phyloP scores from a whole-genome alignment of 2,113 vertebrate genomes.

The Typhlomys cinereus region DNA sequence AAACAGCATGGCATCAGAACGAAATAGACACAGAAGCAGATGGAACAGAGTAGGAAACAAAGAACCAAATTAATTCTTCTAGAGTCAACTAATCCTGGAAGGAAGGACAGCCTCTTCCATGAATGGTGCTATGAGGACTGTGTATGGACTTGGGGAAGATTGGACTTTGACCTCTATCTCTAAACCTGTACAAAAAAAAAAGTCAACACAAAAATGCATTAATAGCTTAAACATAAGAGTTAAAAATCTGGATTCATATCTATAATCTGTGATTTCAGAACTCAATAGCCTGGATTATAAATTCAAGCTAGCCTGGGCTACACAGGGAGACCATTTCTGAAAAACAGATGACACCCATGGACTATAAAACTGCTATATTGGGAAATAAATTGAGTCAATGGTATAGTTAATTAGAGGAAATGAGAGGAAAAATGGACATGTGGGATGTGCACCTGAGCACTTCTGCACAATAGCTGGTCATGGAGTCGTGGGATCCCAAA shows the following conservation, averaged over 20 bases:
- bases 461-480: too few relatives aligned
- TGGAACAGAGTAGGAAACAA: neutral
- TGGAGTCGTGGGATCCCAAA: too few relatives aligned
- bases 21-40: neutral
- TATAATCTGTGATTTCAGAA: too few relatives aligned
- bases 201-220: neutral
- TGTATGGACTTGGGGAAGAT: neutral
- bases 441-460: too few relatives aligned
- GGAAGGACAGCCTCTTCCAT: neutral
- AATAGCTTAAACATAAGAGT: neutral
- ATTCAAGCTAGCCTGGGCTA: neutral
- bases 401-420: neutral
- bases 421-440: neutral
- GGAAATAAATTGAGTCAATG: neutral
- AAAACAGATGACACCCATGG: neutral
- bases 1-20: neutral
- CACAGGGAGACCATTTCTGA: neutral
- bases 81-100: neutral
- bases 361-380: neutral
- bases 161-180: too few relatives aligned
- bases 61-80: neutral
- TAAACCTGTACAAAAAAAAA: neutral
- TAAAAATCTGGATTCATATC: neutral
- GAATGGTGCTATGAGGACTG: neutral
- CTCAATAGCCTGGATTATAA: neutral